Evolutionary conservation across 2,797 vertebrate genomes (phyloP), one percentile per base, ranked within the genome.

Genomic region (Dendrocincla tyrannina): DNA sequence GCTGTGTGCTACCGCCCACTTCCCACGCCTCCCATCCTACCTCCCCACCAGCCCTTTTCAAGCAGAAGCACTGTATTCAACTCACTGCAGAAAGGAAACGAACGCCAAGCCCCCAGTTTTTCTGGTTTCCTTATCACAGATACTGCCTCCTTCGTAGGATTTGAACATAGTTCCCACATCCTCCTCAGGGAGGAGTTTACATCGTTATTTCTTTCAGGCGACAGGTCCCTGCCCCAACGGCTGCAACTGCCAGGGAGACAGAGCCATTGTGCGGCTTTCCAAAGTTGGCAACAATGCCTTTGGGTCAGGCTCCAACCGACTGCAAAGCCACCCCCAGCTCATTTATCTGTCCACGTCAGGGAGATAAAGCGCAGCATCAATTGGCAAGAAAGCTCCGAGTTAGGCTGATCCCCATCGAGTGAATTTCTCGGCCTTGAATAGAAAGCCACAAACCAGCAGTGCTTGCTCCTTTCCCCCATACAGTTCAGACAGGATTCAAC

Each of bases 181-280:
- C 68, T 80, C 78, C 75, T 62, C 53, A 27, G 90, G 75, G 76
- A 75, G 63, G 46, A 55, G 59, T 66, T 86, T 69, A 63, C 74
- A 76, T 67, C 35, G 32, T 69, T 47, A 59, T 89, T 95, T 69
- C 78, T 67, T 72, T 85, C 75, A 50, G 76, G 63, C 0, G 0
- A n/a, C 79, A 68, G 62, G 70, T 74, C 72, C 58, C 59, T 82
- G 86, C 73, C 75, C 60, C 79, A 96, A 93, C 27, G 68, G 93
- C 89, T 73, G 68, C 56, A 87, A 91, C 91, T 63, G 89, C 56
- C 80, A 23, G 44, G 68, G 81, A 76, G 39, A 50, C 52, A 4
- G 15, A 78, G 47, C 70, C 81, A 83, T 90, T 96, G 89, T 90
- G 78, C 44, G 42, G 84, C 69, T 46, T 87, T 63, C 9, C 3